These are phyloP conservation scores for Salvelinus namaycush DNA, from an alignment of 2,113 vertebrate species.

Conservation along the genomic window DNA sequence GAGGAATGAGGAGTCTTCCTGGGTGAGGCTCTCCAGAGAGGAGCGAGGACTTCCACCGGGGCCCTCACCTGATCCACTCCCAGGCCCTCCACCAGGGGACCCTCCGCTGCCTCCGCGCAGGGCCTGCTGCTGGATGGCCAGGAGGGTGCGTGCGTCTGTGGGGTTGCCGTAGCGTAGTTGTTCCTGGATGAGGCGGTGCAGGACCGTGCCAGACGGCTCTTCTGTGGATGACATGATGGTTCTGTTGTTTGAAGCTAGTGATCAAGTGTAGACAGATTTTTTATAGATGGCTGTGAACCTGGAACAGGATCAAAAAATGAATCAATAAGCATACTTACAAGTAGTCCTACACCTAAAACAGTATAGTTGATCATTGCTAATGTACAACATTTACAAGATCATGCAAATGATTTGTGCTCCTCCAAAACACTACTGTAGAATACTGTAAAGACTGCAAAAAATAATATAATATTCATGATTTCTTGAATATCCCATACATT, in stretches of 20 bases:
- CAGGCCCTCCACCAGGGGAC: slow-evolving; percentile 53
- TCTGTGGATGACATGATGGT: slow-evolving; percentile 72
- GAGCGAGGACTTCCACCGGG: slow-evolving; percentile 80
- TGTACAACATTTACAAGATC: too few species aligned
- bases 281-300: slow-evolving; percentile 46
- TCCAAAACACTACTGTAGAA: too few species aligned
- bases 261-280: slow-evolving; percentile 6
- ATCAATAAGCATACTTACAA: background rate
- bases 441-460: too few species aligned
- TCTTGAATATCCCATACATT: too few species aligned
- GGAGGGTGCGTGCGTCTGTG: slow-evolving; percentile 90
- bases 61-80: slow-evolving; percentile 62
- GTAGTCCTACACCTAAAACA: too few species aligned
- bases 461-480: too few species aligned
- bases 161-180: slow-evolving; percentile 96
- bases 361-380: too few species aligned
- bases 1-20: slow-evolving; percentile 85
- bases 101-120: slow-evolving; percentile 76
- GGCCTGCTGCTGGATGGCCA: slow-evolving; percentile 98
- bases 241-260: slow-evolving; percentile 19
- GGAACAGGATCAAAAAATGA: slow-evolving; percentile 7
- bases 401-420: too few species aligned
- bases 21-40: slow-evolving; percentile 88
- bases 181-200: slow-evolving; percentile 98
- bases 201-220: slow-evolving; percentile 92